phyloP scores from a whole-genome alignment of 2,888 invertebrate species.

The Cynaeus angustus region DNA sequence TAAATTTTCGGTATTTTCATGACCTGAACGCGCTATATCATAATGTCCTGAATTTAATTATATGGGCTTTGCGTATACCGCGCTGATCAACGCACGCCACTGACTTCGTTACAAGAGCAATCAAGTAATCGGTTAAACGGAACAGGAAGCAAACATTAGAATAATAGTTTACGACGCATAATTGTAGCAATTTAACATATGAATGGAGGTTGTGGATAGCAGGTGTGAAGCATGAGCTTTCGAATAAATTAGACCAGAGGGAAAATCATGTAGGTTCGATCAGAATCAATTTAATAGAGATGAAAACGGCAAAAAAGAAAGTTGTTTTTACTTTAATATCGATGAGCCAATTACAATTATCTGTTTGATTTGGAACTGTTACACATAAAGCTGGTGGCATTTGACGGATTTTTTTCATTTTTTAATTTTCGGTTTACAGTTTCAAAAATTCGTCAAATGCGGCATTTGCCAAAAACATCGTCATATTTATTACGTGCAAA shows the following conservation, averaged over 20 bases:
- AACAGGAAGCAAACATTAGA: slow-evolving; percentile 57
- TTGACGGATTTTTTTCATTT: too few relatives aligned
- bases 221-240: slow-evolving; percentile 56
- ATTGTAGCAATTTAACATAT: slow-evolving; percentile 57
- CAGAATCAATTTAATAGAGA: too few relatives aligned
- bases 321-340: too few relatives aligned
- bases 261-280: too few relatives aligned
- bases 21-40: not conserved
- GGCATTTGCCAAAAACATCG: too few relatives aligned
- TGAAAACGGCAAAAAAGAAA: too few relatives aligned
- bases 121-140: slow-evolving; percentile 51
- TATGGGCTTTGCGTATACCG: not conserved
- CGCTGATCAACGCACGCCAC: slow-evolving; percentile 16
- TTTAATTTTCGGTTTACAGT: too few relatives aligned
- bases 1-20: slow-evolving; percentile 21
- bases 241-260: slow-evolving; percentile 42
- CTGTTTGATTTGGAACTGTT: too few relatives aligned
- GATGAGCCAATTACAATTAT: too few relatives aligned
- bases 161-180: slow-evolving; percentile 57
- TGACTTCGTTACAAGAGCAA: slow-evolving; percentile 23
- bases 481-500: too few relatives aligned
- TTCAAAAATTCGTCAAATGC: too few relatives aligned
- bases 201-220: slow-evolving; percentile 49
- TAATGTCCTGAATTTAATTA: not conserved
- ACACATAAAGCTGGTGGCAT: too few relatives aligned